Base-by-base conservation (phyloP, 2,797 vertebrate species). In the Neomorphus geoffroyi region DNA sequence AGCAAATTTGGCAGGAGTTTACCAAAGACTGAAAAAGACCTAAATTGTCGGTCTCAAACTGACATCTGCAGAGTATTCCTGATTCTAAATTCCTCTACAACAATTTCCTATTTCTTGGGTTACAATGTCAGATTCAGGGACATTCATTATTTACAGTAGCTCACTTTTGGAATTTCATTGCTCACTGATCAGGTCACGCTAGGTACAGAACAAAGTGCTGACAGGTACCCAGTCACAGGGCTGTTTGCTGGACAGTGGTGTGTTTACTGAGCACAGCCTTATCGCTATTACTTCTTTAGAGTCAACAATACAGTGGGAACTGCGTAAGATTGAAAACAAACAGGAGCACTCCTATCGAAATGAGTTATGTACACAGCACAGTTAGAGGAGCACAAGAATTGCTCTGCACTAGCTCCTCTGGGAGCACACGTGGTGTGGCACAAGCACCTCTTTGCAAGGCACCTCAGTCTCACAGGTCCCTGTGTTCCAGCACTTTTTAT, bases 271-370 rank as follows among this genome's bases (percentile, higher is more conserved):
- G 80, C 62, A 77, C 4, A 67, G 41, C 58, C 84, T 92, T 96
- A 96, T 96, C 94, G 32, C 62, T 75, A 46, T 57, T 70, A 91
- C 18, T 9, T 90, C 83, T 88, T 73, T 86, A 84, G 48, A 79
- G 82, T 92, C 94, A 96, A 96, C 83, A 94, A 57, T 32, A 92
- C 78, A 92, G 94, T 77, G 70, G 88, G 86, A 96, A 88, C 71
- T 70, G 83, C 80, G 24, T 24, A 70, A 72, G 46, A 81, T 4
- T 10, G 2, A 93, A 92, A 91, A 21, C 77, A 93, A 93, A 92
- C 6, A 95, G 24, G 0, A 80, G 53, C 91, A 84, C 73, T 86
- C 80, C 90, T 57, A 82, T 30, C 2, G 0, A 45, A 92, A 84
- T 26, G 16, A 62, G 37, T 77, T 75, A 58, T 13, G 86, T 50